These are phyloP conservation scores for Ceramica pisi DNA, from an alignment of 2,888 invertebrate genomes.

Conservation along the genomic window DNA sequence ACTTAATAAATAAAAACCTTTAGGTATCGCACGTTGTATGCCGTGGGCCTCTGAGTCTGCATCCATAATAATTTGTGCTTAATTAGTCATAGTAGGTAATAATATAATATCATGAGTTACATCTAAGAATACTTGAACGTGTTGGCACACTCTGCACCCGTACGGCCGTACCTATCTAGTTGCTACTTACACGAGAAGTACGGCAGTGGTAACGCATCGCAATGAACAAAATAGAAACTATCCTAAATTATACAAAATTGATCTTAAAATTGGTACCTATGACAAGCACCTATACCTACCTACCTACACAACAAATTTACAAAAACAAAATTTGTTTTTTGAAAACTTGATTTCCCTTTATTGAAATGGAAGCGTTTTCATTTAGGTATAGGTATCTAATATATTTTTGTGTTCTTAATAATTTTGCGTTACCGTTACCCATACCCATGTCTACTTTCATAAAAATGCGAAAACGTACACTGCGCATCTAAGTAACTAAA, in stretches of 20 bases:
- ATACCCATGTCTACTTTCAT: constrained; percentile 23
- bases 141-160: constrained; percentile 66
- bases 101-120: constrained; percentile 49
- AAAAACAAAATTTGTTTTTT: constrained; percentile 11
- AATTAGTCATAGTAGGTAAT: constrained; percentile 15
- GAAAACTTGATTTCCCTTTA: constrained; percentile 20
- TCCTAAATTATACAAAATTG: constrained; percentile 4
- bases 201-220: constrained; percentile 43
- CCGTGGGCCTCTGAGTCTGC: background rate
- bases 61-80: constrained; percentile 39
- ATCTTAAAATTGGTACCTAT: constrained; percentile 12
- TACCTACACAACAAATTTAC: background rate
- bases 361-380: constrained; percentile 18
- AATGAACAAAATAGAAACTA: background rate
- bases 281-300: no score
- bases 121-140: constrained; percentile 63
- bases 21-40: constrained; percentile 4
- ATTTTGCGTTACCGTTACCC: constrained; percentile 34
- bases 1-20: background rate
- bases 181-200: constrained; percentile 17
- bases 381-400: background rate
- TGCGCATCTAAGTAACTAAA: constrained; percentile 42
- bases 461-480: constrained; percentile 42
- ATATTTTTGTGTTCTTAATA: background rate
- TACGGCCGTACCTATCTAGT: no score